A percentile compares a stretch with the other conserved stretches of the same genome.
These are phyloP conservation scores for Momotus momota DNA, from an alignment of 2,797 vertebrate genomes.

Conservation along the genomic window DNA sequence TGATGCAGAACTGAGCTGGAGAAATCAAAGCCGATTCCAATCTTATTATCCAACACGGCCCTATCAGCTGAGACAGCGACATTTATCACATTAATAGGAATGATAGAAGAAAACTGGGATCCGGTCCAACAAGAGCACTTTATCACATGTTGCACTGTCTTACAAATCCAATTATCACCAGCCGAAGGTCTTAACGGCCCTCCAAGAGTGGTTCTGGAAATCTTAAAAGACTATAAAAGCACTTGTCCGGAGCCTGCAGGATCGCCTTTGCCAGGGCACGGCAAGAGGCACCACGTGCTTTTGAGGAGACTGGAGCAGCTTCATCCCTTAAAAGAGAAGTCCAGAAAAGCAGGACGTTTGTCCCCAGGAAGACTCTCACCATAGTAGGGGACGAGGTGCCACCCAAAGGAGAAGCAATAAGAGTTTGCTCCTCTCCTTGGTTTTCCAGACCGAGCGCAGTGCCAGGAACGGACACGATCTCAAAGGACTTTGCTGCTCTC, in stretches of 20 bases:
- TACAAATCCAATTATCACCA: slow-evolving; percentile 84
- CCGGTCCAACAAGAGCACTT: slow-evolving; percentile 78
- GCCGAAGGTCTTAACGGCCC: slow-evolving; percentile 77
- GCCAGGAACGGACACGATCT: background rate
- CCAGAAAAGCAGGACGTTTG: background rate
- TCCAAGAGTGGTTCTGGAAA: slow-evolving; percentile 73
- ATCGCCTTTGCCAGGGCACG: background rate
- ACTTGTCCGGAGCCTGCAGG: slow-evolving; percentile 18
- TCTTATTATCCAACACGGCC: slow-evolving; percentile 81
- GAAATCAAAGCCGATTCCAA: slow-evolving; percentile 78
- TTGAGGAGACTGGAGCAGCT: background rate
- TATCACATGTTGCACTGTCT: slow-evolving; percentile 83
- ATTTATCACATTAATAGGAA: slow-evolving; percentile 86
- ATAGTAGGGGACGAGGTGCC: accelerated
- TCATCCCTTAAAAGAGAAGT: background rate
- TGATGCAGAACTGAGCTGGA: slow-evolving; percentile 51
- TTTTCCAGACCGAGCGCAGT: background rate
- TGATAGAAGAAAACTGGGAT: slow-evolving; percentile 80
- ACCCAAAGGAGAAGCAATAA: accelerated
- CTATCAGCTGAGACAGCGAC: slow-evolving; percentile 81
- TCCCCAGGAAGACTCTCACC: background rate
- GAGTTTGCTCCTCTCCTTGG: background rate
- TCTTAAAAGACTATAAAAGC: slow-evolving; percentile 70
- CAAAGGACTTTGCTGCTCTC: background rate
- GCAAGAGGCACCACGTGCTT: background rate